These are phyloP conservation scores for Drosophila funebris DNA, from an alignment of 1,140 invertebrate species.

Conservation along the genomic window DNA sequence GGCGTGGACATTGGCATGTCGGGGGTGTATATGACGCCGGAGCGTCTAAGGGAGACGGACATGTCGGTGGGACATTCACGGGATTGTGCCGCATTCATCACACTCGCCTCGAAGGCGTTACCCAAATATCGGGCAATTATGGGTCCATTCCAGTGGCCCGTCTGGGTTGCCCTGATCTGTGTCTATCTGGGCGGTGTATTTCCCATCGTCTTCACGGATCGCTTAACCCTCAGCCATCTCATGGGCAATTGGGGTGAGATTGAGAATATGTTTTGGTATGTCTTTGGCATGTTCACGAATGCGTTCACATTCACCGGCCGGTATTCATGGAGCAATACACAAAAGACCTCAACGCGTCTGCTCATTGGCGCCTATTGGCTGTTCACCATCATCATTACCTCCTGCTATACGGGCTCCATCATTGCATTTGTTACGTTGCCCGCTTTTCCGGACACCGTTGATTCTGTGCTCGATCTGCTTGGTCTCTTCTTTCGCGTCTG, in stretches of 20 bases:
- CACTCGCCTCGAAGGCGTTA: conserved; percentile 89
- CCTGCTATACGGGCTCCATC: conserved; percentile 91
- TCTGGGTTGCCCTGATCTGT: conserved; percentile 89
- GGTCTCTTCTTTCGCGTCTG: conserved; percentile 85
- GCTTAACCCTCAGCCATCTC: conserved; percentile 86
- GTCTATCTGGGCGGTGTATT: conserved; percentile 89
- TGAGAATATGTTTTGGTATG: conserved; percentile 91
- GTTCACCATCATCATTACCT: conserved; percentile 91
- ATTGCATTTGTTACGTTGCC: conserved; percentile 92
- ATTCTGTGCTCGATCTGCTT: conserved; percentile 87
- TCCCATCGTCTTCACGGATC: conserved; percentile 88
- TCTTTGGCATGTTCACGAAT: conserved; percentile 92
- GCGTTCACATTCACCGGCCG: conserved; percentile 89
- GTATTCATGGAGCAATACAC: conserved; percentile 88
- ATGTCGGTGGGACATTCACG: conserved; percentile 86
- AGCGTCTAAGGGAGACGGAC: conserved; percentile 85
- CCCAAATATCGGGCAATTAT: conserved; percentile 92
- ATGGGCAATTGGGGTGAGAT: conserved; percentile 88
- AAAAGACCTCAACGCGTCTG: conserved; percentile 88
- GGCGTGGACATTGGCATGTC: conserved; percentile 87
- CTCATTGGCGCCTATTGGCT: conserved; percentile 91
- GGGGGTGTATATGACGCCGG: conserved; percentile 87
- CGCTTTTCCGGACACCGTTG: conserved; percentile 88
- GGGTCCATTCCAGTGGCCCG: conserved; percentile 90
- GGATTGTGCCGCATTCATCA: conserved; percentile 90